Percentiles rank a stretch among this genome's conserved stretches.
These are phyloP conservation scores for Thyatira batis DNA, from an alignment of 2,888 invertebrate species.

Conservation along the genomic window DNA sequence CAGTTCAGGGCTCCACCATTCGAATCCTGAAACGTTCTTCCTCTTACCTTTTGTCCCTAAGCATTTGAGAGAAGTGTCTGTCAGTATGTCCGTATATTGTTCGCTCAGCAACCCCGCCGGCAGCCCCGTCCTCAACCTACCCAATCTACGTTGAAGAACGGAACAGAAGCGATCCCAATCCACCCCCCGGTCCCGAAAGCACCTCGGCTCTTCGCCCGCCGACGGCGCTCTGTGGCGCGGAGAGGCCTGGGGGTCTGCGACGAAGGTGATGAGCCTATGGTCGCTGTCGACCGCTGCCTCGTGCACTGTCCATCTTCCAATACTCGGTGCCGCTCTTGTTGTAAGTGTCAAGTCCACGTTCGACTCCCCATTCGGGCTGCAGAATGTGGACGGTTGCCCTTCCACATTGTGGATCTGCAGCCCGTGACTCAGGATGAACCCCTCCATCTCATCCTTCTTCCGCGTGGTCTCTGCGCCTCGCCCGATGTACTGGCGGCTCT, in stretches of 20 bases:
- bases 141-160: not conserved
- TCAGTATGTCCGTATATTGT: not conserved
- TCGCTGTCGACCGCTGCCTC: slow-evolving; percentile 19
- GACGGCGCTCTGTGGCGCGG: not conserved
- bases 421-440: slow-evolving; percentile 8
- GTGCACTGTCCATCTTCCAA: slow-evolving; percentile 19
- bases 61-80: not conserved
- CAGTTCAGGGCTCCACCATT: not conserved
- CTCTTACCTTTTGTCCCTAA: slow-evolving; percentile 16
- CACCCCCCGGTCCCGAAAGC: not conserved
- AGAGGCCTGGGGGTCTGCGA: not conserved
- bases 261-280: slow-evolving; percentile 19
- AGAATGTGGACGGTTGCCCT: slow-evolving; percentile 18
- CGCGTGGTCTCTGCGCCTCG: slow-evolving; percentile 10
- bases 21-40: slow-evolving; percentile 2
- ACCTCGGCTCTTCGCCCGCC: not conserved
- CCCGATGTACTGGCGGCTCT: slow-evolving; percentile 10
- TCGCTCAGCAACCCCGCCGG: slow-evolving; percentile 1
- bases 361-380: slow-evolving; percentile 17
- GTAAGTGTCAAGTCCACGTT: slow-evolving; percentile 30
- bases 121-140: not conserved
- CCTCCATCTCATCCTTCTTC: slow-evolving; percentile 12
- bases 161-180: not conserved
- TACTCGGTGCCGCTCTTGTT: not conserved
- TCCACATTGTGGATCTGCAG: slow-evolving; percentile 11